Conservation (phyloP, 2,113 vertebrate genomes). For the Hippocampus zosterae region DNA sequence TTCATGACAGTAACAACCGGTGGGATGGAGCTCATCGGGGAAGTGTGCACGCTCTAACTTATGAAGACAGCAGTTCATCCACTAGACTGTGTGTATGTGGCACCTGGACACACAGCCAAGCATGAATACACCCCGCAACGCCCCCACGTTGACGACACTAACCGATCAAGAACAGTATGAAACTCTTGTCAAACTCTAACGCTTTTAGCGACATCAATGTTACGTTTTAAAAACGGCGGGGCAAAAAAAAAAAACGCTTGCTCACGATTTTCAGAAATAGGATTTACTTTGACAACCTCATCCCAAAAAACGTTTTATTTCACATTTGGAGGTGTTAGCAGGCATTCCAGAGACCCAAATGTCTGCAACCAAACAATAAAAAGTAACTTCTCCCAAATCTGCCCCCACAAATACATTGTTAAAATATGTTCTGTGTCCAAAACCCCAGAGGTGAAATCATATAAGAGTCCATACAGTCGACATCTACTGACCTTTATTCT, state of each 20-base stretch:
- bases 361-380: not conserved
- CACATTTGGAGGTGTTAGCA: not conserved
- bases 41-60: no score
- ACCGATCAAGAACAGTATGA: not conserved
- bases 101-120: no score
- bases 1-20: no score
- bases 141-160: no score
- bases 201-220: not conserved
- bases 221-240: no score
- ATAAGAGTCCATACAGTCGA: not conserved
- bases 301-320: not conserved
- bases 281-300: not conserved
- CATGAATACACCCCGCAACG: no score
- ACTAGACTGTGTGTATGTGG: no score
- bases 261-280: not conserved
- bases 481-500: constrained; percentile 76
- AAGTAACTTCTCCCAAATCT: not conserved
- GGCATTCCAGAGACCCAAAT: not conserved
- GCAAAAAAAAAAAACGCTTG: not conserved
- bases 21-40: no score
- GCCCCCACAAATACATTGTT: not conserved
- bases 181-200: not conserved
- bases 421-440: not conserved
- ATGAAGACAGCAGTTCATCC: no score
- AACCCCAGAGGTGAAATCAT: not conserved